Base-by-base conservation (phyloP, 1,140 invertebrate species). In the Pseudomyrmex cubaensis region DNA sequence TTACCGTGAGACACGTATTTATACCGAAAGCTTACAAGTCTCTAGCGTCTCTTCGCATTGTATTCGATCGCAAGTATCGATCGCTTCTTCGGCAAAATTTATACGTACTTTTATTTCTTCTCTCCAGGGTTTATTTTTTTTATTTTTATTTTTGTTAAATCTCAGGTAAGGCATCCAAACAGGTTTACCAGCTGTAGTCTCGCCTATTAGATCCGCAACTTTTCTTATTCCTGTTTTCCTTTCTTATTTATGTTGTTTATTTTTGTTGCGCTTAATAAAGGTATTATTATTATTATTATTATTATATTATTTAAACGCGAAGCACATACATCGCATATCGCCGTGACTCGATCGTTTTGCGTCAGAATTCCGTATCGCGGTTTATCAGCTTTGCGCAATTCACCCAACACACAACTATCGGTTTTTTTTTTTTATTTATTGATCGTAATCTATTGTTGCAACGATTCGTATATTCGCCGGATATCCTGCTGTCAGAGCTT, bases 361-460 rank as follows among this genome's bases (percentile, higher is more conserved):
- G 17, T 67, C 50, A 56, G 63, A 10, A 22, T 78, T 69, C n/a
- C 48, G 22, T 78, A 78, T 69, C 52, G 52, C 52, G 52, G 52
- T 78, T 78, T 57, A 69, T 67, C 17, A 77, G 56, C 67, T 67
- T 67, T 69, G 69, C 57, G 20, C 35, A 67, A 77, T 8, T 25
- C 35, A 35, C 5, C 5, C 35, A 35, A 35, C 35, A 7, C 35
- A 35, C 35, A 35, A 7, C 35, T 56, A 67, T 56, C 17, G 52
- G 10, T 17, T n/a, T 17, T 13, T 56, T 44, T 77, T 69, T 78
- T 78, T 69, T 35, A 77, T 78, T 69, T 35, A 77, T 77, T 52
- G 63, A 57, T 78, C 17, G 35, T 25, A 78, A 69, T 76, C 61
- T 46, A 52, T 72, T 72, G 25, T 72, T 72, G 52, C 35, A 48